phyloP scores from a whole-genome alignment of 1,140 invertebrate species.

The Euborellia annulipes region DNA sequence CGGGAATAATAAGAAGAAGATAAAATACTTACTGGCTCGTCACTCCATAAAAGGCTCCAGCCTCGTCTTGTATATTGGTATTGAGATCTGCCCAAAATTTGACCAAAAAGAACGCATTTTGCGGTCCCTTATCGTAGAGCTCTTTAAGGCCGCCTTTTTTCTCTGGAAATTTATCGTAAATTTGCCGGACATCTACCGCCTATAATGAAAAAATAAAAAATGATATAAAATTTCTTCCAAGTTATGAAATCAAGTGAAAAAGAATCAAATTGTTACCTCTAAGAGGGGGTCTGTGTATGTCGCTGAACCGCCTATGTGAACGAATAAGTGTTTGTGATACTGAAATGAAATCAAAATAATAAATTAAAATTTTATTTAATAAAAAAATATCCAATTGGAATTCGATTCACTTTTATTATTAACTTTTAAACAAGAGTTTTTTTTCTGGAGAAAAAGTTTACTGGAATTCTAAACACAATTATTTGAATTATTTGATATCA shows the following conservation, averaged over 20 bases:
- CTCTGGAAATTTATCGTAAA: conserved; percentile 98
- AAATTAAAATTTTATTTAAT: conserved; percentile 12
- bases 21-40: conserved; percentile 83
- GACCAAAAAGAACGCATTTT: conserved; percentile 96
- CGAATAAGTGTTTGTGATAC: conserved; percentile 95
- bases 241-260: neutral
- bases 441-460: no score
- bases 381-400: no score
- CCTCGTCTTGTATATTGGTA: conserved; percentile 86
- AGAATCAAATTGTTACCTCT: conserved; percentile 46
- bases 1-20: no score
- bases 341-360: conserved; percentile 31
- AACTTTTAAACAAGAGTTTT: no score
- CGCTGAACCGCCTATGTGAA: conserved; percentile 87
- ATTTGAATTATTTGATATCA: no score
- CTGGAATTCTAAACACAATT: no score
- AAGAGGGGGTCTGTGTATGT: conserved; percentile 86
- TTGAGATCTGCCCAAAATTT: conserved; percentile 99
- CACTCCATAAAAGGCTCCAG: conserved; percentile 89
- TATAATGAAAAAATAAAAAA: conserved; percentile 28
- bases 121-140: conserved; percentile 92
- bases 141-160: conserved; percentile 97
- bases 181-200: conserved; percentile 93
- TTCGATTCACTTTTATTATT: no score
- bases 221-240: conserved; percentile 8